phyloP scores from a whole-genome alignment of 2,797 vertebrate genomes.

The Pogoniulus pusillus region DNA sequence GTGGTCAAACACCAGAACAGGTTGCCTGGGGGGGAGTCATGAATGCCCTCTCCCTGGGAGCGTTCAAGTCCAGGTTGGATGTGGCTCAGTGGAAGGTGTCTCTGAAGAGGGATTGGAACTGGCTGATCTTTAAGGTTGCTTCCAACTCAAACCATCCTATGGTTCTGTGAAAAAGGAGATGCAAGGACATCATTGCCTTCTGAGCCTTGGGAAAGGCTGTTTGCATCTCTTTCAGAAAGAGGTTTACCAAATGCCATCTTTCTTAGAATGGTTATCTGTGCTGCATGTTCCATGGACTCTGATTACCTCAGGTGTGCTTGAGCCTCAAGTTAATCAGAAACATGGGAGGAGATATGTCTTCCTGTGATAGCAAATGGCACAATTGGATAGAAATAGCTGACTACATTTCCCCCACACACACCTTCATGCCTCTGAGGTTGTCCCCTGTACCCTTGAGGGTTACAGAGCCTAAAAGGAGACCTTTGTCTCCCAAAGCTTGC shows the following conservation, averaged over 20 bases:
- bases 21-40: too few relatives aligned
- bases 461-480: neutral
- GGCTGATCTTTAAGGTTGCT: too few relatives aligned
- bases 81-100: too few relatives aligned
- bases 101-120: too few relatives aligned
- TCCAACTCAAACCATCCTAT: too few relatives aligned
- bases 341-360: neutral
- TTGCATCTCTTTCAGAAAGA: neutral
- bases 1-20: too few relatives aligned
- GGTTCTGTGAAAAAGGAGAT: neutral
- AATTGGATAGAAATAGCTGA: neutral
- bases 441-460: neutral
- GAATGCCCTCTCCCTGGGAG: too few relatives aligned
- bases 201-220: neutral
- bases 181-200: neutral
- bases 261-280: neutral
- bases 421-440: neutral
- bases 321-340: neutral
- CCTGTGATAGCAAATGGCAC: neutral
- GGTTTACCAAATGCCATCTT: neutral
- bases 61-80: too few relatives aligned
- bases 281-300: neutral
- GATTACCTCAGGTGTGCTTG: neutral
- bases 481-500: neutral
- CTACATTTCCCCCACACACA: rapidly evolving